phyloP scores from a whole-genome alignment of 1,140 invertebrate species.

The Danaus melanippus region DNA sequence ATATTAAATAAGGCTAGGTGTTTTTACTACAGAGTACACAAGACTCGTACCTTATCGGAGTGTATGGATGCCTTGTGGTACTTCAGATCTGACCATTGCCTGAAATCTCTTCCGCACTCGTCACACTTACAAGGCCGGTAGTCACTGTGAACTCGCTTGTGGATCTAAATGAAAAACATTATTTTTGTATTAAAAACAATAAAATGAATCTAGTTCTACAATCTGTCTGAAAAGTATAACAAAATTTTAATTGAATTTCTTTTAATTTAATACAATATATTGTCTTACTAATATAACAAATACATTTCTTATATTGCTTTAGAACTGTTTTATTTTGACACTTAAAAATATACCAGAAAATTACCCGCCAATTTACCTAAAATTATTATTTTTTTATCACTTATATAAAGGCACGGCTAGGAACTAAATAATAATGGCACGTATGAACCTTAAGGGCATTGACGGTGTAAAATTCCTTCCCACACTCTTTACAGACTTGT shows the following conservation, averaged over 20 bases:
- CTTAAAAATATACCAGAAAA: too few relatives aligned
- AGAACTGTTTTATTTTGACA: too few relatives aligned
- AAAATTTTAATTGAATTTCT: too few relatives aligned
- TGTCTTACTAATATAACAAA: too few relatives aligned
- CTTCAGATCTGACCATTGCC: constrained; percentile 92
- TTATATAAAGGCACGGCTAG: too few relatives aligned
- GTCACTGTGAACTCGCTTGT: constrained; percentile 82
- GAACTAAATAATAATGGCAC: background rate
- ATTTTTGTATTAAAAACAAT: background rate
- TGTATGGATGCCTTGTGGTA: constrained; percentile 92
- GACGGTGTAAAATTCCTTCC: constrained; percentile 85
- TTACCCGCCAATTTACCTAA: too few relatives aligned
- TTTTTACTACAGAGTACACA: too few relatives aligned
- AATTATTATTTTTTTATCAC: too few relatives aligned
- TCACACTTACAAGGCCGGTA: constrained; percentile 87
- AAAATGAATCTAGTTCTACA: background rate
- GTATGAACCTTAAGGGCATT: constrained; percentile 80
- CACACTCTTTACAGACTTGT: constrained; percentile 86
- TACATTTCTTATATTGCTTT: too few relatives aligned
- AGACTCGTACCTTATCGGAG: constrained; percentile 73
- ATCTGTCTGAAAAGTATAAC: too few relatives aligned
- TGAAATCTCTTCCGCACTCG: constrained; percentile 82
- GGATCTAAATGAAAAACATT: constrained; percentile 68
- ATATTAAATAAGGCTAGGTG: too few relatives aligned
- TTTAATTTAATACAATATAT: too few relatives aligned